Evolutionary conservation across 2,888 invertebrate species (phyloP).

Genomic region (Catocala fraxini): DNA sequence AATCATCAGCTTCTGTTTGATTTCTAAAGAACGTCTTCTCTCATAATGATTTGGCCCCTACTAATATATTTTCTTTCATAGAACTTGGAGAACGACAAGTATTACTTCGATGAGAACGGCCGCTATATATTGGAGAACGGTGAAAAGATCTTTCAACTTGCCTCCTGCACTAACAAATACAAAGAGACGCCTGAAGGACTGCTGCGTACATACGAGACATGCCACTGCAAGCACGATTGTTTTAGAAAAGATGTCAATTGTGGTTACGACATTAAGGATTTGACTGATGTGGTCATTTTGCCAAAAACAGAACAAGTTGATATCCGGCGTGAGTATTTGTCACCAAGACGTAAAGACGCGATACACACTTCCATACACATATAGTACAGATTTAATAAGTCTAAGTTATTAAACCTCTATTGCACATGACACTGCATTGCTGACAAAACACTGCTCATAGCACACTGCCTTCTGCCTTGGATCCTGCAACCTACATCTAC

Average conservation of each 20-base stretch:
- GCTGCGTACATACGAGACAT: constrained; percentile 31
- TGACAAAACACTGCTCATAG: too few relatives aligned
- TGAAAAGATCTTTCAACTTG: constrained; percentile 67
- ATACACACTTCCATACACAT: too few relatives aligned
- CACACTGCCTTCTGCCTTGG: too few relatives aligned
- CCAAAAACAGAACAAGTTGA: constrained; percentile 56
- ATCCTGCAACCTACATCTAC: too few relatives aligned
- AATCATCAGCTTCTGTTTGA: too few relatives aligned
- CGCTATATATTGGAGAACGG: constrained; percentile 60
- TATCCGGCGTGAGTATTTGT: constrained; percentile 36
- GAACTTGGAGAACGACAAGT: constrained; percentile 52
- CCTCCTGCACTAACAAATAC: constrained; percentile 68
- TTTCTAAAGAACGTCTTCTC: too few relatives aligned
- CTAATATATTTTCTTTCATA: constrained; percentile 34
- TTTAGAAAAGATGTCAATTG: constrained; percentile 48
- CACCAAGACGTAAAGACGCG: too few relatives aligned
- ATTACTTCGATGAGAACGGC: constrained; percentile 67
- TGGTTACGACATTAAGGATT: constrained; percentile 53
- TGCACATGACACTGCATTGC: too few relatives aligned
- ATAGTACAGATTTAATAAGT: too few relatives aligned
- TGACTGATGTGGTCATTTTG: constrained; percentile 50
- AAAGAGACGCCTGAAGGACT: constrained; percentile 55
- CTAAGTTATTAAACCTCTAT: too few relatives aligned
- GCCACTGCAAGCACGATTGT: not conserved
- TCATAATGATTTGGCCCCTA: too few relatives aligned